These are phyloP conservation scores for Vandiemenella viatica DNA, from an alignment of 2,888 invertebrate genomes.

Conservation along the genomic window DNA sequence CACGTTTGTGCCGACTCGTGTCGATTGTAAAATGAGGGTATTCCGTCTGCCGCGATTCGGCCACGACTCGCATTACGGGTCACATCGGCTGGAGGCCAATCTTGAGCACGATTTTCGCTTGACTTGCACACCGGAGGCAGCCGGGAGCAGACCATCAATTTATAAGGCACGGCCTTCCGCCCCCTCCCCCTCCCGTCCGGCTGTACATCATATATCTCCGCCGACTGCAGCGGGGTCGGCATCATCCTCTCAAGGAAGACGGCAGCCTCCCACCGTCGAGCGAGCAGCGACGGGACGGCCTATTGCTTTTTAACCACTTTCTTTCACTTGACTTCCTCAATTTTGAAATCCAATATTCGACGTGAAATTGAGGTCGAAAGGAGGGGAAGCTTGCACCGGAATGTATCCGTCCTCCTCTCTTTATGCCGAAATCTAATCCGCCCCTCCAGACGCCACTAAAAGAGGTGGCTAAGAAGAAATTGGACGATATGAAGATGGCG, in stretches of 20 bases:
- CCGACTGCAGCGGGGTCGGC: not conserved
- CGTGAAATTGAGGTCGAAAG: constrained; percentile 12
- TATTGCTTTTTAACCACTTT: constrained; percentile 5
- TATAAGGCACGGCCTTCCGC: not conserved
- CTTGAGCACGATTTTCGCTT: not conserved
- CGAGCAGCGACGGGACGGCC: too few species aligned
- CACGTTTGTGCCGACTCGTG: too few species aligned
- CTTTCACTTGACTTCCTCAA: constrained; percentile 10
- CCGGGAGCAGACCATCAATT: not conserved
- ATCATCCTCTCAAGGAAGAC: too few species aligned
- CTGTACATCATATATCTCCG: not conserved
- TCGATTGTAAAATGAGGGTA: too few species aligned
- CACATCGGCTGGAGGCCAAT: too few species aligned
- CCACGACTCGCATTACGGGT: too few species aligned
- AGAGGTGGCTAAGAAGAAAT: too few species aligned
- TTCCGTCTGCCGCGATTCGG: too few species aligned
- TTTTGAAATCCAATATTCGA: constrained; percentile 13
- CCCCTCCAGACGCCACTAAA: too few species aligned
- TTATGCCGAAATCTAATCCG: not conserved
- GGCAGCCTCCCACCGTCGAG: too few species aligned
- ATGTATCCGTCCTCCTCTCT: not conserved
- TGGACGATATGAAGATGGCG: constrained; percentile 30
- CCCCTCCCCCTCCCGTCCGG: too few species aligned
- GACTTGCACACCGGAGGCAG: not conserved
- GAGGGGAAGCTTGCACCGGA: not conserved